Evolutionary conservation across 1,140 invertebrate species (phyloP), one percentile per base, ranked within the genome.

Genomic region (Drosophila ohnishii): DNA sequence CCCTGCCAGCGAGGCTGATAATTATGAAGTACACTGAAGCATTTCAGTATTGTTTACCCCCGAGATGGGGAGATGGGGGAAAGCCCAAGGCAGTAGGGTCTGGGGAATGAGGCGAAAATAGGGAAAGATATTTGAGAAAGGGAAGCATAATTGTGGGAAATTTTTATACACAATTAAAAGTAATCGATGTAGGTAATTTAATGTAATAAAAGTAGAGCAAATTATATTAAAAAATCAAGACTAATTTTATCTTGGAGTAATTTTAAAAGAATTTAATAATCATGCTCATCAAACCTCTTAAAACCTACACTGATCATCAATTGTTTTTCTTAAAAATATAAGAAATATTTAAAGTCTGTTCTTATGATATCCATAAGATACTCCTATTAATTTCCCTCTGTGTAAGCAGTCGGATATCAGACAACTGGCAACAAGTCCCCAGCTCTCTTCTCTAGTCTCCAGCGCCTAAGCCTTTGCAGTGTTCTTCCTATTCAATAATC

Each of bases 401-500:
- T 66, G 63, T 39, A 25, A 5, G 6, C 25, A 19, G 35, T 37
- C 25, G 25, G 25, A 64, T 25, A 39, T 48, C 37, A 48, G 61
- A 59, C 32, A 28, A 39, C 34, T 42, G 60, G 70, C 69, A 78
- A 78, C 63, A 70, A 79, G 80, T 82, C 30, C 64, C 64, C 48
- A 30, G 32, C 50, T 35, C 50, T 35, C 32, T 16, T 34, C 28
- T 6, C 11, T 35, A 13, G 30, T 39, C 28, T 5, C 45, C 45
- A 16, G 22, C 40, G 58, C 37, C 34, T 32, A 73, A 75, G 45
- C 45, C 59, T 25, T 28, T 64, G 34, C n/a, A 34, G 44, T 10
- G 22, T 10, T 45, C 40, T 51, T 75, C 34, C 44, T 32, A 58
- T 75, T 75, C 61, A 74, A 86, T 86, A 82, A 84, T 75, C 74